Percentiles rank a stretch among this genome's conserved stretches.
Conservation (phyloP, 2,888 invertebrate species). For the Gari tellinella region DNA sequence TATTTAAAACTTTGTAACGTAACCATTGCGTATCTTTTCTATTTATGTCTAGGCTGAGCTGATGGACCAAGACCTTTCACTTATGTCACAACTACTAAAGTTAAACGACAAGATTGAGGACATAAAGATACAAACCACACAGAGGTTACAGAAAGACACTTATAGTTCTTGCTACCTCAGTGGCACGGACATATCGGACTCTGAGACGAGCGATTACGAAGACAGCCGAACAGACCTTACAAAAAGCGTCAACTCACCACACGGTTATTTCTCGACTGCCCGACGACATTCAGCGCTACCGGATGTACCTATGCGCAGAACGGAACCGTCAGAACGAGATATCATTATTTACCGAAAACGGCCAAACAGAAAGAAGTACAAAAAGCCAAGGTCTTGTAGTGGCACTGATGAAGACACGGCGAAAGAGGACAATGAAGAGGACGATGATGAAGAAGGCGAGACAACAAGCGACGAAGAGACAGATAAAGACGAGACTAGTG, state of each 20-base stretch:
- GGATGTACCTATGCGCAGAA: slow-evolving; percentile 9
- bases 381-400: background rate
- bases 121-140: slow-evolving; percentile 64
- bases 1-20: too few relatives aligned
- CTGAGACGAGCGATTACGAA: slow-evolving; percentile 39
- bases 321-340: slow-evolving; percentile 30
- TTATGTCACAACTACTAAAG: slow-evolving; percentile 81
- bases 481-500: background rate
- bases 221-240: slow-evolving; percentile 37
- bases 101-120: slow-evolving; percentile 82
- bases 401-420: slow-evolving; percentile 3
- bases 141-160: slow-evolving; percentile 14
- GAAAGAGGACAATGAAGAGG: slow-evolving; percentile 12
- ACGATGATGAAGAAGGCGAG: slow-evolving; percentile 25
- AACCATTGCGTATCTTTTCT: too few relatives aligned
- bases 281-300: too few relatives aligned
- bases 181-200: slow-evolving; percentile 32
- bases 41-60: slow-evolving; percentile 75
- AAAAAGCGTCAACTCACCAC: too few relatives aligned
- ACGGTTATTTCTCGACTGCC: too few relatives aligned
- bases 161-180: slow-evolving; percentile 39
- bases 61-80: slow-evolving; percentile 80
- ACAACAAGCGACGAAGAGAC: slow-evolving; percentile 13
- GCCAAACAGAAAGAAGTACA: slow-evolving; percentile 2
- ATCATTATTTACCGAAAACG: slow-evolving; percentile 50